Percentiles rank a stretch among this genome's conserved stretches.
Conservation (phyloP, 2,113 vertebrate species). For the Myodes glareolus region DNA sequence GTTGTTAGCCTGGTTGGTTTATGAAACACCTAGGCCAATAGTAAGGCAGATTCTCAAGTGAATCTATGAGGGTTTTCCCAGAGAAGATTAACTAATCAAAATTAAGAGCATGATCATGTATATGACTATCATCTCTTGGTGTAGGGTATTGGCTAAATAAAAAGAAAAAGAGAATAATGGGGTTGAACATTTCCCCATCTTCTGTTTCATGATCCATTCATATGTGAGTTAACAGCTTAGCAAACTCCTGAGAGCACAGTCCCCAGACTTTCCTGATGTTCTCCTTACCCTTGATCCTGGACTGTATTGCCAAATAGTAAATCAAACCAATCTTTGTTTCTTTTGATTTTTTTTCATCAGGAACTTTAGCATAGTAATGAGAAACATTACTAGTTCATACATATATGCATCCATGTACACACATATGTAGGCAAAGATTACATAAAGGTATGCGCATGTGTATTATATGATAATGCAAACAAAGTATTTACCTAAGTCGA, state of each 20-base stretch:
- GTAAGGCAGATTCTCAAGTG: not conserved
- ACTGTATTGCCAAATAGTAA: not conserved
- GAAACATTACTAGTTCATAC: not conserved
- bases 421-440: not conserved
- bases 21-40: not conserved
- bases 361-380: not conserved
- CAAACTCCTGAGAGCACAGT: no score
- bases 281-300: no score
- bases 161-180: not conserved
- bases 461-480: not conserved
- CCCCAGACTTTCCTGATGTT: no score
- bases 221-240: not conserved
- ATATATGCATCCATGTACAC: fast-evolving
- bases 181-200: fast-evolving
- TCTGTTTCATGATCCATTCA: not conserved
- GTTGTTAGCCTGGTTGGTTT: no score
- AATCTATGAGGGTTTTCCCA: not conserved
- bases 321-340: not conserved
- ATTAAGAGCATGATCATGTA: no score
- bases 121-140: no score
- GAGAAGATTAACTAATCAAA: not conserved
- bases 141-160: not conserved
- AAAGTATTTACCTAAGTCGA: not conserved
- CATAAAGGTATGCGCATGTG: not conserved
- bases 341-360: not conserved